Base-by-base conservation (phyloP, 2,797 vertebrate genomes). In the Halcyon smyrnensis region DNA sequence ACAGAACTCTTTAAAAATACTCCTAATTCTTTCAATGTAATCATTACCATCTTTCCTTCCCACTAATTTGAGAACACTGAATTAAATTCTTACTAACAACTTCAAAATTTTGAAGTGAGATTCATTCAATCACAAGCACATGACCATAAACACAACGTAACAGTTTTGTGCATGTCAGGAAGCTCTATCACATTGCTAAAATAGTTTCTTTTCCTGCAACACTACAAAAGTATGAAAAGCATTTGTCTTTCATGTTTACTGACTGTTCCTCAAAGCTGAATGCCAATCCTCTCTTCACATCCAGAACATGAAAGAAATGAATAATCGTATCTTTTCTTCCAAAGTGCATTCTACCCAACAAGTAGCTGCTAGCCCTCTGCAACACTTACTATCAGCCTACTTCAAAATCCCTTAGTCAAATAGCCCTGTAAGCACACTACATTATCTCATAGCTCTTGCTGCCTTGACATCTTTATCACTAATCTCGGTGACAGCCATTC, bases 401-500 rank as follows among this genome's bases (percentile, higher is more conserved):
- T 89, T 84, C 80, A 86, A 84, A 91, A 73, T 9, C 41, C 43
- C 34, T 76, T 78, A 91, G 80, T 86, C 1, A 2, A 86, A 56
- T 60, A 51, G 32, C 56, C 78, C 77, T 1, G 2, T 43, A 90
- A 77, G 77, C 64, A 51, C n/a, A 60, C 81, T 54, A 45, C 63
- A 62, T 51, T 14, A 92, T 39, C 54, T 46, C 43, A 50, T 15
- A 83, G 53, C 86, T 96, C 76, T n/a, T 34, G 69, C 71, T 93
- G 62, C 51, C 86, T 3, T 84, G 88, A 89, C 95, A 88, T 63
- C 76, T 50, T 25, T 69, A 83, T 89, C 21, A 1, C 60, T 74
- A 46, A 92, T 91, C 96, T 93, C 95, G 95, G 77, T 90, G 83
- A 91, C 89, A 85, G 76, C 89, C 17, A 0, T 76, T 96, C 93